Base-by-base conservation (phyloP, 2,888 invertebrate genomes). In the Calameuta filiformis region DNA sequence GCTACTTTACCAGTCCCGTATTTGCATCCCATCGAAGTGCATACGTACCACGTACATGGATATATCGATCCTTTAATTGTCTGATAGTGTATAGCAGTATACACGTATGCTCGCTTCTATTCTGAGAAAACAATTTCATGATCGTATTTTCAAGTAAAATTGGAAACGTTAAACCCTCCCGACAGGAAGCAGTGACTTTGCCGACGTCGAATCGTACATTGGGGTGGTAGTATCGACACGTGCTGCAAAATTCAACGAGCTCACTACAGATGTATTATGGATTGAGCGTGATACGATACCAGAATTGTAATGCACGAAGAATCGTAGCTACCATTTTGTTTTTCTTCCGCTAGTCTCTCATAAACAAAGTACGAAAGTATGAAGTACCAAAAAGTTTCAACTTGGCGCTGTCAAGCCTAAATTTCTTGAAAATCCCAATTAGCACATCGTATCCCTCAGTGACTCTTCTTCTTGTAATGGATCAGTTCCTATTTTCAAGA, bases 181-280 rank as follows among this genome's bases (percentile, higher is more conserved):
- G 23, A 40, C 40, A 40, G 40, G 56, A 23, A 56, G 56, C 23
- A 56, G 56, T 56, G 56, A 15, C 23, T 56, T 56, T 56, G 56
- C 23, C 56, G 23, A 56, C 23, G 56, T 23, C 23, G 56, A 56
- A 23, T 56, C 23, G 56, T 56, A 56, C 23, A 56, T 56, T 9
- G 56, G 56, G 56, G 56, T 23, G 30, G 34, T 23, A 11, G 34
- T 23, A 71, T 71, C 71, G 71, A 35, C 71, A 71, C 71, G 71
- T 71, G 34, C 71, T 71, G 71, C 23, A 71, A 71, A 30, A 71
- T 71, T 71, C 71, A 71, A 35, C 71, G 71, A 30, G 71, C 23
- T 23, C 30, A 23, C 34, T 34, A 31, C 71, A 35, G 71, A 71
- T 71, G 71, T 71, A 71, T 30, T 34, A 12, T 71, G 30, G 34